Base-by-base conservation (phyloP, 1,140 invertebrate genomes). In the Caenorhabditis briggsae region DNA sequence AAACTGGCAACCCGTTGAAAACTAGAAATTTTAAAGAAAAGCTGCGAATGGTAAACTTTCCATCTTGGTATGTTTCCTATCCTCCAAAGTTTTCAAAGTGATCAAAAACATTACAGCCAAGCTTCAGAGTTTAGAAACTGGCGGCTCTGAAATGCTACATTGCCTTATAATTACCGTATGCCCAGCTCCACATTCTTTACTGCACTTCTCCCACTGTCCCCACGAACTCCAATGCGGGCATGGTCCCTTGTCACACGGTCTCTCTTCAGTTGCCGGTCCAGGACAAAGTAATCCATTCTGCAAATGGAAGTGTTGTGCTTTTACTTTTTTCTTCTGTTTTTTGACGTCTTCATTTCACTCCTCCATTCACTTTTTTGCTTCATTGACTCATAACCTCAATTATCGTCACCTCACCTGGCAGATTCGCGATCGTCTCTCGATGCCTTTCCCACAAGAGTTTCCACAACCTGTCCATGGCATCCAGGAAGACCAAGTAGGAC, bases 181-280 rank as follows among this genome's bases (percentile, higher is more conserved):
- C 41, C 96, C 96, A 0, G 95, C 94, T 1, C 95, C 96, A 91
- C 96, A 97, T 8, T 94, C 93, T 2, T 94, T 95, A 46, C 94
- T 95, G 93, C 96, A 97, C 0, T 94, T 89, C 1, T 94, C 94
- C 96, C 96, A 97, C 0, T 93, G 88, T 0, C 94, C 94, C 95
- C 96, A 96, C 43, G 94, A 93, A 23, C 94, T 94, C 95, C 95
- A 96, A 2, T 93, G 70, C 5, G 88, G 88, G 33, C 88, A 88
- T 7, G 86, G 82, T 16, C 74, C 82, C 46, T 74, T 43, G 53
- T 88, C 83, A 55, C 88, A 88, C 5, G 48, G n/a, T 33, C 83
- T 53, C 11, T 87, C 82, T 64, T 88, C 88, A 5, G 84, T 48
- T 82, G 88, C 53, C 46, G 82, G 82, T 41, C 88, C 88, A 7